Base-by-base conservation (phyloP, 2,113 vertebrate genomes). In the Stegostoma tigrinum region DNA sequence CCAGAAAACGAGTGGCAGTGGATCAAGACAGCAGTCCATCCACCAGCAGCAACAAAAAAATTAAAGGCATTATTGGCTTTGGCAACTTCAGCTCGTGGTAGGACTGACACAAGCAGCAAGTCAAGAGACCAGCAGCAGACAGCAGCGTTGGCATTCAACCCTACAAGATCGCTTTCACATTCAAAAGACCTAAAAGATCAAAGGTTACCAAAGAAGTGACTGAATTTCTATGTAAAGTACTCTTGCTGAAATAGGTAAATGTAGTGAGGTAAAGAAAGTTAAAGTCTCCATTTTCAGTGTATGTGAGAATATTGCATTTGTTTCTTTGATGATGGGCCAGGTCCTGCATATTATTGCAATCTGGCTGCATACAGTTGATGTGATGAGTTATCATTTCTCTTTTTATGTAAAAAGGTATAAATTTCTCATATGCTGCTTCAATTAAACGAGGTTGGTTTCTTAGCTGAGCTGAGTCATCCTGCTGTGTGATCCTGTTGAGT, bases 11-110 rank as follows among this genome's bases (percentile, higher is more conserved):
- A 55, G 93, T 97, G 0, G 96, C 96, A 0, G 97, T 97, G 6
- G 98, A 98, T 1, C 98, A 98, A 0, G 97, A 97, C 34, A 96
- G 96, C 4, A 98, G 97, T 5, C 98, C 98, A 0, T 99, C 99
- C 17, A 99, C 98, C 97, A 3, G 61, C 27, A 17, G 95, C 96
- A 95, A n/a, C 15, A 98, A 99, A 97, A 99, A 99, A 96, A 97
- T 98, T 96, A 99, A 98, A 96, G 98, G 98, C 75, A 98, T 97
- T 96, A 96, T 96, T 0, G 97, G 97, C 95, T 98, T 99, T 0
- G 98, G 98, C 95, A 98, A 99, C 97, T 99, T 99, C 97, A 99
- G 99, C 97, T 99, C 98, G 89, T 99, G 99, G 99, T 99, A 98
- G 98, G 52, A 15, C 94, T 45, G 12, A 7, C 21, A 14, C 38